phyloP scores from a whole-genome alignment of 2,113 vertebrate species.

The Anoplopoma fimbria region DNA sequence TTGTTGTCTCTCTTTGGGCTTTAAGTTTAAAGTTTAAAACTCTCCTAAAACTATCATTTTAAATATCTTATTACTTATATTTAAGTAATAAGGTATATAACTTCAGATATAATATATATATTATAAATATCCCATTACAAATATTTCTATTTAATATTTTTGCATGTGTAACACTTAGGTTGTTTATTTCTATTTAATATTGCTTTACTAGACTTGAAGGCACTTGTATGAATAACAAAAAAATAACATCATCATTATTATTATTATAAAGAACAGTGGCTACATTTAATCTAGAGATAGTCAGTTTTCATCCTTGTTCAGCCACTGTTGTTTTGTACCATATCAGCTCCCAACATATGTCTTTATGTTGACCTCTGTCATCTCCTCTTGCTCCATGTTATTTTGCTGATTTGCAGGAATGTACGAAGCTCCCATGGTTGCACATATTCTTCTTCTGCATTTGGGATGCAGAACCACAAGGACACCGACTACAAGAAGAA shows the following conservation, averaged over 20 bases:
- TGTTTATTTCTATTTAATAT: neutral
- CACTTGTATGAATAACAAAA: neutral
- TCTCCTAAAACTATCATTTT: too few species aligned
- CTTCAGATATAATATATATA: neutral
- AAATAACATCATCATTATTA: neutral
- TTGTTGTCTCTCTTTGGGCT: too few species aligned
- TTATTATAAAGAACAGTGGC: neutral
- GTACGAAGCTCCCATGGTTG: rapidly evolving
- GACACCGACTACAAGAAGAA: rapidly evolving
- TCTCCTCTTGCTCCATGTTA: too few species aligned
- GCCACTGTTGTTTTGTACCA: neutral
- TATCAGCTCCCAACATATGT: neutral
- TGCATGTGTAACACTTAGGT: neutral
- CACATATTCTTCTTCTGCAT: rapidly evolving
- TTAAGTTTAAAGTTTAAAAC: too few species aligned
- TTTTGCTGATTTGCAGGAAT: rapidly evolving
- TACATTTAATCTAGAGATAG: neutral
- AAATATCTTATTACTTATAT: neutral
- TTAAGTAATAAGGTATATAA: too few species aligned
- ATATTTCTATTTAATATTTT: neutral
- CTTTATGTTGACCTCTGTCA: neutral
- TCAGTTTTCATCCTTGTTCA: neutral
- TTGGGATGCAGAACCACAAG: rapidly evolving
- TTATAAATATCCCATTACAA: neutral
- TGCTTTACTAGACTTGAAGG: neutral